These are phyloP conservation scores for Apis florea DNA, from an alignment of 1,140 invertebrate species.

Conservation along the genomic window DNA sequence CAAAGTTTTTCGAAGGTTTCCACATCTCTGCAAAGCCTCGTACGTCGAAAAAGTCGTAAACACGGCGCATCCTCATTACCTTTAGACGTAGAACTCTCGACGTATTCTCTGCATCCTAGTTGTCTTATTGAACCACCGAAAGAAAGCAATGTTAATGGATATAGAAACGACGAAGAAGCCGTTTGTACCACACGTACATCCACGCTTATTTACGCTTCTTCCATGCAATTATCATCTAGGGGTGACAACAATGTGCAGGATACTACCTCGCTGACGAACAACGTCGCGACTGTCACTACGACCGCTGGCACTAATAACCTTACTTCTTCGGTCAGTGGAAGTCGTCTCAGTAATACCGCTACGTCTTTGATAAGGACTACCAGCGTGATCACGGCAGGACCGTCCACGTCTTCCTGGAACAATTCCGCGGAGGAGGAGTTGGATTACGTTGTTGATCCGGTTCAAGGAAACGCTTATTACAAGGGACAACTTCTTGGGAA, in stretches of 20 bases:
- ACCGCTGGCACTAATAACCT: constrained; percentile 34
- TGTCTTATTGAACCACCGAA: constrained; percentile 40
- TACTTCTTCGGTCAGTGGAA: constrained; percentile 46
- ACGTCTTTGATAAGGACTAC: constrained; percentile 42
- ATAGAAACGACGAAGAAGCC: constrained; percentile 42
- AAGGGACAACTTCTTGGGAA: constrained; percentile 82
- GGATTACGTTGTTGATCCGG: constrained; percentile 81
- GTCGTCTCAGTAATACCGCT: constrained; percentile 41
- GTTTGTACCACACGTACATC: constrained; percentile 46
- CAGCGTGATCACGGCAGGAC: constrained; percentile 48
- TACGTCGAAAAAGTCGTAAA: constrained; percentile 45
- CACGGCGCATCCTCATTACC: constrained; percentile 48
- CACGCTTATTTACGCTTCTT: constrained; percentile 47
- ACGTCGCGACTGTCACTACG: constrained; percentile 1
- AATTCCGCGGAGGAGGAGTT: constrained; percentile 75
- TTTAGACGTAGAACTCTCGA: constrained; percentile 46
- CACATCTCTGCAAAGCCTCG: constrained; percentile 52
- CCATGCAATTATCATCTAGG: constrained; percentile 55
- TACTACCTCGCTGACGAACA: constrained; percentile 40
- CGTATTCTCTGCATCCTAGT: constrained; percentile 57
- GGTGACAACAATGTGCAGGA: constrained; percentile 32
- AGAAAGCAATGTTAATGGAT: constrained; percentile 11
- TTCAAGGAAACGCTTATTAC: constrained; percentile 80
- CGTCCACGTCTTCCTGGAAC: constrained; percentile 61
- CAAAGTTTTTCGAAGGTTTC: constrained; percentile 53